Evolutionary conservation across 2,888 invertebrate species (phyloP).

Genomic region (Pseudococcus jackbeardsleyi): DNA sequence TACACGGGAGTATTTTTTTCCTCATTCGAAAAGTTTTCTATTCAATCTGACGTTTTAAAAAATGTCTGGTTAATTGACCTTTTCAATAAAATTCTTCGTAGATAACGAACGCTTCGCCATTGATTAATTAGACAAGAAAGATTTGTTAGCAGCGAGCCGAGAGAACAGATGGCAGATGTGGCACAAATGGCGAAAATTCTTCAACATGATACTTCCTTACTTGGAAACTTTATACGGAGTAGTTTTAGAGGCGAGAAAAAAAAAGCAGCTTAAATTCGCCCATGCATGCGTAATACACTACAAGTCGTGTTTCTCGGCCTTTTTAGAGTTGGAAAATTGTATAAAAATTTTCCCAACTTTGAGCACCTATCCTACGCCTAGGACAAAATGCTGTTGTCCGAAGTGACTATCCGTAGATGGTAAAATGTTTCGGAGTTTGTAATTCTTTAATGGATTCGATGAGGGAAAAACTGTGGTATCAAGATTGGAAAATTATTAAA

Average conservation of each 20-base stretch:
- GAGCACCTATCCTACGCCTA: neutral
- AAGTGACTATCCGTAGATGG: neutral
- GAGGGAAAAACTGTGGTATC: neutral
- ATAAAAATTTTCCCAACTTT: neutral
- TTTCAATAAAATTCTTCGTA: conserved; percentile 1
- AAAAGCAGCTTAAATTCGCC: conserved; percentile 13
- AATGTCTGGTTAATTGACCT: conserved; percentile 22
- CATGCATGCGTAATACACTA: conserved; percentile 30
- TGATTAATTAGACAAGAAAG: conserved; percentile 44
- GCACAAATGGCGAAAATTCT: conserved; percentile 40
- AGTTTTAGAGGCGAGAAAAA: neutral
- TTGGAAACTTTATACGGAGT: conserved; percentile 6
- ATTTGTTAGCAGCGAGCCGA: conserved; percentile 3
- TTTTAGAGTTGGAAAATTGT: neutral
- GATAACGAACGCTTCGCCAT: neutral
- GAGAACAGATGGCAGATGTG: conserved; percentile 18
- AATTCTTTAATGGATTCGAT: neutral
- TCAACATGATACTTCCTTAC: conserved; percentile 30
- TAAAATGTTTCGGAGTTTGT: neutral
- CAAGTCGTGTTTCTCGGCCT: conserved; percentile 29
- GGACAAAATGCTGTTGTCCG: neutral
- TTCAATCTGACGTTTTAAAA: neutral
- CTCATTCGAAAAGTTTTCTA: neutral
- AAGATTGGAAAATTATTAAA: neutral
- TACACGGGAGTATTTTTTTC: neutral